Percentiles rank a stretch among this genome's conserved stretches.
Evolutionary conservation across 2,888 invertebrate species (phyloP).

Genomic region (Trichogramma dendrolimi): DNA sequence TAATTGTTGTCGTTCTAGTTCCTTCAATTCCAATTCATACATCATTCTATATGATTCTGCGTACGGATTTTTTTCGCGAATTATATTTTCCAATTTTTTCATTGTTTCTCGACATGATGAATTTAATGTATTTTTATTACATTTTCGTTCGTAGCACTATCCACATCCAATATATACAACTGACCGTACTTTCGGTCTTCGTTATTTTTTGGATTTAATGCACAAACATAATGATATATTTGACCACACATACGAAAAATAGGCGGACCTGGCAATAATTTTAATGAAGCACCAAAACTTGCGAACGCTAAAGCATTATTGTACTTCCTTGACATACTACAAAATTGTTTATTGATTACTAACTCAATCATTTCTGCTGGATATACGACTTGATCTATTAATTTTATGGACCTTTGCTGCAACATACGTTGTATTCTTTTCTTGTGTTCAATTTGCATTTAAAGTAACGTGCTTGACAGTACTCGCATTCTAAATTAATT

Average conservation of each 20-base stretch:
- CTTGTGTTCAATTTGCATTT: neutral
- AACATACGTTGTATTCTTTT: constrained; percentile 4
- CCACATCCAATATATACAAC: constrained; percentile 4
- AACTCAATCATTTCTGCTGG: neutral
- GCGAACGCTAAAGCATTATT: constrained; percentile 7
- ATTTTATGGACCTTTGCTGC: neutral
- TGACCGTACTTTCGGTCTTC: neutral
- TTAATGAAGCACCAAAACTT: constrained; percentile 1
- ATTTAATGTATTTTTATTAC: constrained; percentile 17
- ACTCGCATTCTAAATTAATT: constrained; percentile 4
- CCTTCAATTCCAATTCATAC: constrained; percentile 7
- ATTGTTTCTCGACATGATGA: neutral
- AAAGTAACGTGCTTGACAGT: constrained; percentile 13
- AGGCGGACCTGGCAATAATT: too few relatives aligned
- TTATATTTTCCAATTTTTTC: too few relatives aligned
- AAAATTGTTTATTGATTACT: neutral
- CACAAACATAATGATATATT: neutral
- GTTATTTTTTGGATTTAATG: constrained; percentile 1
- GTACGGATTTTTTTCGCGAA: constrained; percentile 1
- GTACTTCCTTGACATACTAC: too few relatives aligned
- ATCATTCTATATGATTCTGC: constrained; percentile 14
- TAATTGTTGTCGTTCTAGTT: neutral
- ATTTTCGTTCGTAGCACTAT: neutral
- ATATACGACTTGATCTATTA: neutral
- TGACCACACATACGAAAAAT: neutral